phyloP scores from a whole-genome alignment of 2,113 vertebrate species.

The Oxyruncus cristatus region DNA sequence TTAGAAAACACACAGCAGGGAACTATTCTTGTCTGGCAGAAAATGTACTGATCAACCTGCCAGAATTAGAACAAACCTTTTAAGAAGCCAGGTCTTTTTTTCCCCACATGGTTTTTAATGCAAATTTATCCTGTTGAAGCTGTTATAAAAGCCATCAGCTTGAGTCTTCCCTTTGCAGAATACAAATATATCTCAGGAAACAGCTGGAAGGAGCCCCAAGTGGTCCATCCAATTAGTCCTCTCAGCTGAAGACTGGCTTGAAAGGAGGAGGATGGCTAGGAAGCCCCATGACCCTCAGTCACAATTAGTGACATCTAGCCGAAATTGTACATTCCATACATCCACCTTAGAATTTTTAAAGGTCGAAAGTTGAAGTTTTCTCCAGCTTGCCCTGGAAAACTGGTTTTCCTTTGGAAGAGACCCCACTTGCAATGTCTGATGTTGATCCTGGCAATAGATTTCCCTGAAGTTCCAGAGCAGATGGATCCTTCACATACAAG shows the following conservation, averaged over 20 bases:
- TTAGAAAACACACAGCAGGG: conserved; percentile 32
- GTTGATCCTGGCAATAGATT: neutral
- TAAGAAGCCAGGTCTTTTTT: neutral
- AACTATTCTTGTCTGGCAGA: neutral
- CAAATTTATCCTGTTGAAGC: neutral
- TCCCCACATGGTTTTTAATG: neutral
- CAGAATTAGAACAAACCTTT: conserved; percentile 35
- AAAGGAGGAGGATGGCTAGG: neutral
- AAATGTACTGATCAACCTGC: neutral
- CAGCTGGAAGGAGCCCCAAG: conserved; percentile 22
- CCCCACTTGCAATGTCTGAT: neutral
- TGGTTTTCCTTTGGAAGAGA: neutral
- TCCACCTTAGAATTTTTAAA: neutral
- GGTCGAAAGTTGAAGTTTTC: neutral
- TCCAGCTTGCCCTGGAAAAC: neutral
- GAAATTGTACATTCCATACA: neutral
- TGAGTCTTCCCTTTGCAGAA: conserved; percentile 11
- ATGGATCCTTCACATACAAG: neutral
- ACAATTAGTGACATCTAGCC: neutral
- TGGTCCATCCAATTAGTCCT: conserved; percentile 20
- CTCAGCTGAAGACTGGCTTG: neutral
- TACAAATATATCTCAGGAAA: conserved; percentile 24
- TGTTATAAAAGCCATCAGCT: conserved; percentile 21
- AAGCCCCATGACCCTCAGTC: neutral
- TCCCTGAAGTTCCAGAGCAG: neutral